Evolutionary conservation across 1,140 invertebrate species (phyloP), one percentile per base, ranked within the genome.

Genomic region (Brachionus koreanus): DNA sequence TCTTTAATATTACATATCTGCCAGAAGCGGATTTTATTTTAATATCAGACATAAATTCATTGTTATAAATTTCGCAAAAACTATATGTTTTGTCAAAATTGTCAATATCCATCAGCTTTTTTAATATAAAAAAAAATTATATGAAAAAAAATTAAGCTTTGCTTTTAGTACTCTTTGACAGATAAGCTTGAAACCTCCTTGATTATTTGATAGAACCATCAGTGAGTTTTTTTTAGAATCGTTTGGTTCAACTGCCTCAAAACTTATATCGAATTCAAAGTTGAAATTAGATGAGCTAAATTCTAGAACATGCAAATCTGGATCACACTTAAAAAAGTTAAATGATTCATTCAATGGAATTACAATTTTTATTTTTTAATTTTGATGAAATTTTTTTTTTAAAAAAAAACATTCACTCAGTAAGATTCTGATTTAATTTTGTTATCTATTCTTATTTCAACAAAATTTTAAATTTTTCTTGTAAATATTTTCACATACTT

Each of bases 31-130:
- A 6, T 5, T 79, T 61, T 29, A 79, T 61, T 0, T 9, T 79
- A 23, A 79, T n/a, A 42, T 79, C 76, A 39, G 76, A 33, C 7
- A 79, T 13, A 61, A 79, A 65, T 39, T 65, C 39, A 79, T 79
- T 79, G 12, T 65, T 65, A 13, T 61, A 33, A 16, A 79, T 79
- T 10, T 79, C 19, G 6, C 1, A 39, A 46, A 74, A 74, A 74
- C 46, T 49, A n/a, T 49, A 74, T 13, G 43, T 39, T n/a, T 43
- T 74, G 43, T 74, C 69, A 46, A 13, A 74, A 35, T 46, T 46
- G 13, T 74, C 69, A 46, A 25, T 74, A n/a, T 39, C 25, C 19
- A 35, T 25, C 0, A 37, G 7, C 65, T 69, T 65, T 33, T 7
- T 29, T n/a, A 23, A 23, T 25, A 65, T 29, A 65, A 35, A 13